Evolutionary conservation across 2,113 vertebrate genomes (phyloP).

Genomic region (Trematomus loennbergii): DNA sequence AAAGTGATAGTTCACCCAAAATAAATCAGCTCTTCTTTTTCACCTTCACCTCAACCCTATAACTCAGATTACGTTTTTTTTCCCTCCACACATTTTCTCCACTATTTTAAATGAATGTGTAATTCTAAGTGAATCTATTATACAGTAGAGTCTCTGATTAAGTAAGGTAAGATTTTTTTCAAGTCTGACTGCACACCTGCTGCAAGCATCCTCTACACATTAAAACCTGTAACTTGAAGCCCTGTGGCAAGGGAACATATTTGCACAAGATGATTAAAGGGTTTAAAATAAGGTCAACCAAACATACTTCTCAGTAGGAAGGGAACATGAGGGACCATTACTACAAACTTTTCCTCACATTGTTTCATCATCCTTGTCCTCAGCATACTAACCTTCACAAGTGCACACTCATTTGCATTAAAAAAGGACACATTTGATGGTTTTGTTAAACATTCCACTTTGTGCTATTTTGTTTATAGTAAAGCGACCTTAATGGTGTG

Average conservation of each 20-base stretch:
- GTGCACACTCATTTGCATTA: conserved; percentile 46
- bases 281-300: conserved; percentile 52
- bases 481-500: conserved; percentile 41
- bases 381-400: conserved; percentile 41
- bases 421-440: conserved; percentile 45
- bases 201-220: conserved; percentile 27
- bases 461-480: conserved; percentile 67
- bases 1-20: conserved; percentile 69
- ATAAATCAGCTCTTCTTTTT: conserved; percentile 54
- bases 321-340: conserved; percentile 21
- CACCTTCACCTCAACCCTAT: conserved; percentile 51
- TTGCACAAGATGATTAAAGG: conserved; percentile 56
- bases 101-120: conserved; percentile 22
- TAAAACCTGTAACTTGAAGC: conserved; percentile 42
- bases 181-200: conserved; percentile 43
- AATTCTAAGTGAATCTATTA: conserved; percentile 34
- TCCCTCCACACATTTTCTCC: neutral
- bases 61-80: conserved; percentile 39
- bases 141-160: conserved; percentile 21
- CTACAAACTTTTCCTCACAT: conserved; percentile 26
- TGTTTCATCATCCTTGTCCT: conserved; percentile 21
- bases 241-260: conserved; percentile 36
- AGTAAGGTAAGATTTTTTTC: conserved; percentile 10
- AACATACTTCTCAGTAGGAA: conserved; percentile 42
- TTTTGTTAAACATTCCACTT: conserved; percentile 70